Base-by-base conservation (phyloP, 2,888 invertebrate species). In the Mythimna ferrago region DNA sequence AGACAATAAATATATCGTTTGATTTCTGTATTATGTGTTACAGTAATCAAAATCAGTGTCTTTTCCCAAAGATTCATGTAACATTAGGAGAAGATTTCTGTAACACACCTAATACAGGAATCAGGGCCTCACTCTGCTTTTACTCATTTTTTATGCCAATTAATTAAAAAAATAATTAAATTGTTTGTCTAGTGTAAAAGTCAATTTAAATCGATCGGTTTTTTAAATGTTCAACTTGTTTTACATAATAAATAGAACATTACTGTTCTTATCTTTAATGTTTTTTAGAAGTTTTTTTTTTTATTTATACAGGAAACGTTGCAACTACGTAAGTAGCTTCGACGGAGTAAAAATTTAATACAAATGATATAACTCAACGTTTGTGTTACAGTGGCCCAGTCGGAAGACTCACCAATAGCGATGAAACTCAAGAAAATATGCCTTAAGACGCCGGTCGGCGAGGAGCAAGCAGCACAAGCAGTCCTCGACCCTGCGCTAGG, bases 391-490 rank as follows among this genome's bases (percentile, higher is more conserved):
- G 97, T 97, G 97, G 97, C 97, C 92, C 97, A 97, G 94, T 97
- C 97, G 88, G 97, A 97, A 95, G 97, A 97, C 93, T 97, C 97
- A 91, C 97, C 97, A 91, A 96, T 97, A 92, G 97, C 97, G 90
- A 97, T 97, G 95, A 97, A 97, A 96, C 96, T 97, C 95, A 97
- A 97, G 96, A 97, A 97, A 97, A 97, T 97, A 93, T 97, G 97
- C 97, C 97, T 97, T 94, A 97, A 97, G 94, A 97, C 97, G 95
- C 97, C 97, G 89, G 96, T 97, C 84, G 97, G 97, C 94, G 97
- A 97, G 93, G 97, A 97, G 93, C 97, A 97, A 93, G 97, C 97
- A 88, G 97, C 97, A 92, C 97, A 97, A 95, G 97, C 97, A 94
- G 97, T 97, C 89, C 96, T 97, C 94, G 97, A 97, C 94, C 97